Conservation (phyloP, 2,113 vertebrate genomes). For the Solea solea region DNA sequence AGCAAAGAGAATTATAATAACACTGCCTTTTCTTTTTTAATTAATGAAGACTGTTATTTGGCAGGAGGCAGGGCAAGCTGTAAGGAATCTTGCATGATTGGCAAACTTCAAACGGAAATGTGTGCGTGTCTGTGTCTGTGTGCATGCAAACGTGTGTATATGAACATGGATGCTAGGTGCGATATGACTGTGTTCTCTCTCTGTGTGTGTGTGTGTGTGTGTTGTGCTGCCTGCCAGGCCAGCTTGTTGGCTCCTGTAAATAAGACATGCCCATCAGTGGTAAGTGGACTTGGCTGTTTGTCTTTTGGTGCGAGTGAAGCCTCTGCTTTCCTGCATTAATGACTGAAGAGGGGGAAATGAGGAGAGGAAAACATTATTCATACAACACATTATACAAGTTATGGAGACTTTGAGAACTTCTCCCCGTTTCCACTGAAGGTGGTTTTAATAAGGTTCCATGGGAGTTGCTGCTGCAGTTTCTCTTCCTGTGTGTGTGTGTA, state of each 20-base stretch:
- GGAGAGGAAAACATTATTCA: conserved; percentile 80
- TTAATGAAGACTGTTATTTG: conserved; percentile 85
- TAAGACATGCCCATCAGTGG: conserved; percentile 79
- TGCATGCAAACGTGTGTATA: not conserved
- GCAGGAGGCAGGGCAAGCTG: conserved; percentile 81
- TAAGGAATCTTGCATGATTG: conserved; percentile 84
- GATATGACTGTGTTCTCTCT: conserved; percentile 16
- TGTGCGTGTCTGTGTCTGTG: conserved; percentile 9
- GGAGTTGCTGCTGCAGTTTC: conserved; percentile 75
- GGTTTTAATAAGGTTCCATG: conserved; percentile 86
- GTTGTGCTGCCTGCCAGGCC: conserved; percentile 61
- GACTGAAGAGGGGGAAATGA: conserved; percentile 73
- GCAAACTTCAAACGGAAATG: conserved; percentile 84
- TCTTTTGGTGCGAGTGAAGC: conserved; percentile 75
- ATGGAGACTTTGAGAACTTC: conserved; percentile 83
- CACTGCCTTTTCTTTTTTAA: conserved; percentile 79
- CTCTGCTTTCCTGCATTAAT: conserved; percentile 75
- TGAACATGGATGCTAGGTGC: conserved; percentile 42
- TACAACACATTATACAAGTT: conserved; percentile 83
- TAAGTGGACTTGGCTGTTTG: conserved; percentile 63
- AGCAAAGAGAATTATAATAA: conserved; percentile 82
- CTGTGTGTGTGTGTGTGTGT: not conserved
- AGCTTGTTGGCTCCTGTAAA: conserved; percentile 78
- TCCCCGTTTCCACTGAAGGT: conserved; percentile 78
- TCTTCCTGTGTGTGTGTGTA: conserved; percentile 3